Evolutionary conservation across 2,888 invertebrate species (phyloP).

Genomic region (Cerastis rubricosa): DNA sequence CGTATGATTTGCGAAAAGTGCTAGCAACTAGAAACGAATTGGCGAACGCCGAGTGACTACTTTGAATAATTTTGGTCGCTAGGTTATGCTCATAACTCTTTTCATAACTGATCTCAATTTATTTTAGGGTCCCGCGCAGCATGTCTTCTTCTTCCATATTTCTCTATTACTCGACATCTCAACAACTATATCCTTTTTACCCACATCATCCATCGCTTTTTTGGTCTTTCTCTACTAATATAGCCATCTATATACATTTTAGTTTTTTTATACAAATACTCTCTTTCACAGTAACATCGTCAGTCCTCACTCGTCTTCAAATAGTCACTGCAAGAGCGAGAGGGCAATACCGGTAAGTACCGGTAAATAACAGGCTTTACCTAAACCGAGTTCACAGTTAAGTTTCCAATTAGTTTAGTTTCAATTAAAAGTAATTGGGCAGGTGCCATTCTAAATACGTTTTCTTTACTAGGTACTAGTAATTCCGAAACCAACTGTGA

Average conservation of each 20-base stretch:
- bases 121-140: no score
- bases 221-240: no score
- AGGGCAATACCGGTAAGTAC: slow-evolving; percentile 85
- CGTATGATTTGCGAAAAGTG: neutral
- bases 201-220: no score
- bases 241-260: no score
- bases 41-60: neutral
- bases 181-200: no score
- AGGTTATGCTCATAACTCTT: no score
- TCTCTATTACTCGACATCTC: no score
- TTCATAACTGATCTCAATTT: no score
- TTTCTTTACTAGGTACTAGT: neutral
- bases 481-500: neutral
- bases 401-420: neutral
- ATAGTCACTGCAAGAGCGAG: slow-evolving; percentile 88
- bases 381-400: neutral
- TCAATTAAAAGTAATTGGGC: neutral
- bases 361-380: neutral
- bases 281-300: slow-evolving; percentile 81
- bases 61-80: neutral
- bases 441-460: neutral
- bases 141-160: no score
- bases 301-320: slow-evolving; percentile 87
- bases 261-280: neutral
- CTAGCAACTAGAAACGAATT: neutral